Evolutionary conservation across 1,140 invertebrate species (phyloP).

Genomic region (Lethrus apterus): DNA sequence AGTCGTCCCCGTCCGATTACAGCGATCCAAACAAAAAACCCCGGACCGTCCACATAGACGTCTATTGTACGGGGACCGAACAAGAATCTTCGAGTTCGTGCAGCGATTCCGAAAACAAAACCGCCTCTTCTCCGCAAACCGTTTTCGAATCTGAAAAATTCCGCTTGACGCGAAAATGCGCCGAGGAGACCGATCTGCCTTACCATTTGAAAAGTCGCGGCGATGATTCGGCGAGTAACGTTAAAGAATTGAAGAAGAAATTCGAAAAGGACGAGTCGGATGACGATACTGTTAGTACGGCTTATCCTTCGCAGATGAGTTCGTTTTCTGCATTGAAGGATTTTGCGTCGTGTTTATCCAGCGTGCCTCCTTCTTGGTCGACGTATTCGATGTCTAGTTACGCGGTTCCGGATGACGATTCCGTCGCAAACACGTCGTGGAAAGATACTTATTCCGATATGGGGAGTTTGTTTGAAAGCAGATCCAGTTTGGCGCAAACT

Average conservation of each 20-base stretch:
- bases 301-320: slow-evolving; percentile 55
- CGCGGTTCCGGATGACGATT: slow-evolving; percentile 42
- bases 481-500: slow-evolving; percentile 34
- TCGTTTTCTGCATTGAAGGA: slow-evolving; percentile 51
- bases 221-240: slow-evolving; percentile 24
- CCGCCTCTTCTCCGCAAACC: slow-evolving; percentile 51
- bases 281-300: slow-evolving; percentile 49
- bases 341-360: slow-evolving; percentile 39
- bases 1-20: slow-evolving; percentile 21
- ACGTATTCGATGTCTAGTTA: slow-evolving; percentile 42
- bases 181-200: slow-evolving; percentile 43
- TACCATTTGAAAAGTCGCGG: slow-evolving; percentile 28
- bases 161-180: slow-evolving; percentile 50
- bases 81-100: slow-evolving; percentile 43
- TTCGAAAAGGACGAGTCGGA: slow-evolving; percentile 42
- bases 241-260: slow-evolving; percentile 3
- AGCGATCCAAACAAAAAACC: slow-evolving; percentile 47
- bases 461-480: slow-evolving; percentile 43
- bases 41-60: slow-evolving; percentile 68
- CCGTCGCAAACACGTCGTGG: slow-evolving; percentile 48
- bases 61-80: slow-evolving; percentile 67
- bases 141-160: slow-evolving; percentile 57
- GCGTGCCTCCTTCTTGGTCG: slow-evolving; percentile 41
- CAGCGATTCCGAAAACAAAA: slow-evolving; percentile 40
- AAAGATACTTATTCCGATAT: slow-evolving; percentile 55